Evolutionary conservation across 2,888 invertebrate species (phyloP).

Genomic region (Lepidochitona cinerea): DNA sequence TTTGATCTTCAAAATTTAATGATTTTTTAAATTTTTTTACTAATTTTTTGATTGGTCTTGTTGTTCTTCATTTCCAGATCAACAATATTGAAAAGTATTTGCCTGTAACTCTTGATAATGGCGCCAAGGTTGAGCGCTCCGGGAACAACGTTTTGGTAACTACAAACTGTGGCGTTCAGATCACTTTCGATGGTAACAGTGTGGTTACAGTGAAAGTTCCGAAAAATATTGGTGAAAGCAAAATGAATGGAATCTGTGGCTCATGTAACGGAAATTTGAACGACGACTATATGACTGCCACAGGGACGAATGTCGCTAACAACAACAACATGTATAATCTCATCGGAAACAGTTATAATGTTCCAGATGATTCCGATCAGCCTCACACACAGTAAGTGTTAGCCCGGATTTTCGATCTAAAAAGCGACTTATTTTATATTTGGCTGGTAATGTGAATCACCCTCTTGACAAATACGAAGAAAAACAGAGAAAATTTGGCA

Average conservation of each 20-base stretch:
- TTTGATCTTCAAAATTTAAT: too few species aligned
- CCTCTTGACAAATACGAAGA: too few species aligned
- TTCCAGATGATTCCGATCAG: not conserved
- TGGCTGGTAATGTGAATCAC: too few species aligned
- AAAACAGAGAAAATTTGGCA: too few species aligned
- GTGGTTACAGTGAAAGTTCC: not conserved
- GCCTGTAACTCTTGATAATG: not conserved
- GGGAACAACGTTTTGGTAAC: not conserved
- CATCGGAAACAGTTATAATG: not conserved
- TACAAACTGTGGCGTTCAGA: not conserved
- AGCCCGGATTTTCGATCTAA: too few species aligned
- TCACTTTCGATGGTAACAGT: not conserved
- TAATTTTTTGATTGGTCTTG: not conserved
- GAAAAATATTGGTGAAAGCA: not conserved
- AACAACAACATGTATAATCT: not conserved
- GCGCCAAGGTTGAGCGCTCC: not conserved
- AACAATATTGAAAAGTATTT: not conserved
- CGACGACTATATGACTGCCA: not conserved
- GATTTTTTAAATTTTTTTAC: not conserved
- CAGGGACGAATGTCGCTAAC: not conserved
- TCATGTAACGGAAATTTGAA: not conserved
- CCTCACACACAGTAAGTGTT: not conserved
- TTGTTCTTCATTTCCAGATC: not conserved
- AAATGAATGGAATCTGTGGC: not conserved
- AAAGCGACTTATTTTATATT: too few species aligned